Evolutionary conservation across 1,140 invertebrate genomes (phyloP).

Genomic region (Laupala kohalensis): DNA sequence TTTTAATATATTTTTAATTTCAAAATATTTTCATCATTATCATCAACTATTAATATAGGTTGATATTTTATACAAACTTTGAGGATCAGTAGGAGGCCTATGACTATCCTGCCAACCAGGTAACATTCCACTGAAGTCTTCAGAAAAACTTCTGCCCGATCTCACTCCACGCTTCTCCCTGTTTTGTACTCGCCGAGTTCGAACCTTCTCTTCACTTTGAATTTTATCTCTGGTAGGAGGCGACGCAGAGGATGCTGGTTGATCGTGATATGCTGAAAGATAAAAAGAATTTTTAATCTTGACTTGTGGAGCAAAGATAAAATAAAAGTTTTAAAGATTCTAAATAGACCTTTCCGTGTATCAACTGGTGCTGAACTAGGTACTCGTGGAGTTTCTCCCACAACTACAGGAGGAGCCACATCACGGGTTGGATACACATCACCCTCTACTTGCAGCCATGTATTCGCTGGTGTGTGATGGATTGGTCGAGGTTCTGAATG

Average conservation of each 20-base stretch:
- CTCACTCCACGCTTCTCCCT: slow-evolving; percentile 21
- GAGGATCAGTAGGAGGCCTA: slow-evolving; percentile 2
- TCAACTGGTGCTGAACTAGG: slow-evolving; percentile 10
- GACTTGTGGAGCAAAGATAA: no score
- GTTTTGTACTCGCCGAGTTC: slow-evolving; percentile 18
- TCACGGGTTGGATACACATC: slow-evolving; percentile 24
- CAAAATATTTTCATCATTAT: no score
- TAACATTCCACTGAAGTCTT: slow-evolving; percentile 23
- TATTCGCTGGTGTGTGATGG: slow-evolving; percentile 6
- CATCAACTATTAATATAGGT: no score
- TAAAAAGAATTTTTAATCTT: no score
- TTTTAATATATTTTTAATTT: no score
- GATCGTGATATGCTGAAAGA: slow-evolving; percentile 39
- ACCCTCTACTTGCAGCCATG: slow-evolving; percentile 17
- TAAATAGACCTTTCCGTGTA: slow-evolving; percentile 17
- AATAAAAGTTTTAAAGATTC: no score
- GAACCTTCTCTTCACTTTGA: slow-evolving; percentile 52
- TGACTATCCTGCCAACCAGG: slow-evolving; percentile 17
- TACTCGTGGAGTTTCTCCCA: slow-evolving; percentile 5
- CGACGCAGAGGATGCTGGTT: slow-evolving; percentile 53
- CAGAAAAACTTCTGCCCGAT: slow-evolving; percentile 21
- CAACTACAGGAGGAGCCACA: slow-evolving; percentile 9
- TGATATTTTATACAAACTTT: not conserved
- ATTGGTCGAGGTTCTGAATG: slow-evolving; percentile 27
- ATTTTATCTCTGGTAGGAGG: slow-evolving; percentile 60